These are phyloP conservation scores for Leptonema lineaticorne DNA, from an alignment of 1,140 invertebrate species.

Conservation along the genomic window DNA sequence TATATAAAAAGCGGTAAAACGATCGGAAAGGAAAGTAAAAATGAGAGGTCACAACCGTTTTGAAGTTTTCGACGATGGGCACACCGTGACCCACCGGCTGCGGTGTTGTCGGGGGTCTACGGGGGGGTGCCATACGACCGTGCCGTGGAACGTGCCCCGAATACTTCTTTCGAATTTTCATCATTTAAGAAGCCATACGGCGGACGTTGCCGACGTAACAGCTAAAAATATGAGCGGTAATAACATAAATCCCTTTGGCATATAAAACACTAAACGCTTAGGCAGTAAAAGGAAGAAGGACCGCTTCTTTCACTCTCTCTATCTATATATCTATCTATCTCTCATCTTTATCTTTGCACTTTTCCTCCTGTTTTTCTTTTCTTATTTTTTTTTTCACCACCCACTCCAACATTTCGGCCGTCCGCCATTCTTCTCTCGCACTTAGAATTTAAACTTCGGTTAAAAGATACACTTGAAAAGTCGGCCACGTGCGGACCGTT, in stretches of 20 bases:
- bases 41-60: constrained; percentile 25
- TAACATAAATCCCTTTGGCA: constrained; percentile 59
- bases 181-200: constrained; percentile 46
- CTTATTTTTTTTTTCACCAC: neutral
- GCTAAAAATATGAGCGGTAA: constrained; percentile 57
- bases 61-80: constrained; percentile 33
- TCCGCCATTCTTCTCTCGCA: constrained; percentile 12
- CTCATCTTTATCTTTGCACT: no score
- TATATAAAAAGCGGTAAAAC: no score
- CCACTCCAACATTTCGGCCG: neutral
- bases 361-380: no score
- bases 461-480: constrained; percentile 31
- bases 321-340: no score
- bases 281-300: constrained; percentile 45
- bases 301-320: neutral
- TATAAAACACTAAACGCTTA: constrained; percentile 59
- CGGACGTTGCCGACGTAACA: constrained; percentile 38
- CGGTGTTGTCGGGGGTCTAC: constrained; percentile 4
- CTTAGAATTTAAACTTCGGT: constrained; percentile 37
- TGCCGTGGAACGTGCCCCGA: constrained; percentile 52
- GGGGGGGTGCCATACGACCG: constrained; percentile 29
- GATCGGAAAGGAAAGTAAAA: no score
- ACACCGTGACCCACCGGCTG: constrained; percentile 34
- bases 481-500: neutral
- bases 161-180: constrained; percentile 54